Evolutionary conservation across 2,797 vertebrate genomes (phyloP), one percentile per base, ranked within the genome.

Genomic region (Pangasius macronema): DNA sequence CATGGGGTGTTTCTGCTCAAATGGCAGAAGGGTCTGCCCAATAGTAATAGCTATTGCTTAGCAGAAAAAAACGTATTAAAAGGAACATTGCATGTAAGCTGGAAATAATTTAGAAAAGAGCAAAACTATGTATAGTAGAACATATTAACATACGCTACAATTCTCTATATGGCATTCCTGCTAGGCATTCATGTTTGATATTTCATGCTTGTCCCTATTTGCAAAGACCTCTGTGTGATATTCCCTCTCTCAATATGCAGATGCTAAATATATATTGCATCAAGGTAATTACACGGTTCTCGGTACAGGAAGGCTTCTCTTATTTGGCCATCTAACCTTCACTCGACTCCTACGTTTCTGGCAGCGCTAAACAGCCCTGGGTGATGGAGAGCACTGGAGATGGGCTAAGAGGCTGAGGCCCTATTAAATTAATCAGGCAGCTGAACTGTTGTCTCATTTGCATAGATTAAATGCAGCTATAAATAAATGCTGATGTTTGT

Each of bases 381-480:
- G 83, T 49, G 49, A 75, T 88, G 84, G 72, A 73, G 83, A 67
- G 70, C 27, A 72, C 79, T 85, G 81, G 65, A 84, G 59, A 86
- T 77, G 63, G 73, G 79, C 33, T 85, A 70, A 89, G 72, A 88
- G 87, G 84, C 73, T 77, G 14, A 55, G 89, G 83, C 30, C 67
- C 77, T 89, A 87, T 91, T 89, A 81, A 91, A 90, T 89, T 91
- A 91, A 93, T 91, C 88, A 90, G 82, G 86, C 79, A 85, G 87
- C 83, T 83, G 68, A 86, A 88, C 80, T 79, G 75, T 79, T 39
- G 79, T 70, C 84, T 82, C 76, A 83, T 86, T 87, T 86, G 73
- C 65, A 88, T 81, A 92, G 89, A 91, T 90, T 86, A 86, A 91
- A 89, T 51, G 84, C 85, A 65, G 75, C 90, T 94, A 92, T 91